Conservation (phyloP, 2,797 vertebrate species). For the Euphonia xanthogaster region DNA sequence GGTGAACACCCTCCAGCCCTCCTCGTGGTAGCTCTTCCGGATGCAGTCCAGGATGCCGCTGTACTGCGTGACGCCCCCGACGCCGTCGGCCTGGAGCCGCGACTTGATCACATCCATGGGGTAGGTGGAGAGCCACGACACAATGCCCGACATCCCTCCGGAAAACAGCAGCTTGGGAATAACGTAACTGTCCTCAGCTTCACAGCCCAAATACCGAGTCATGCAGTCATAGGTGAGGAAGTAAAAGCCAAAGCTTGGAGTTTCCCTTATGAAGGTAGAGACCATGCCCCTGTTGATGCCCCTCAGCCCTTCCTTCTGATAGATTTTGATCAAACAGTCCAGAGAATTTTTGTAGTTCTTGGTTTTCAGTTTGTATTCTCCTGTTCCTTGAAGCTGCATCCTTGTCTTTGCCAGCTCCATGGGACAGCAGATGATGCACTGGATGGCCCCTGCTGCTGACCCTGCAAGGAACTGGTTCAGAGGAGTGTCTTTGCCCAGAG, state of each 20-base stretch:
- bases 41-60: conserved; percentile 88
- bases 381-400: conserved; percentile 95
- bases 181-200: conserved; percentile 85
- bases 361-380: conserved; percentile 83
- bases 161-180: conserved; percentile 94
- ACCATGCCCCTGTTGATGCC: conserved; percentile 94
- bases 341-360: conserved; percentile 93
- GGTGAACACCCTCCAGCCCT: conserved; percentile 92
- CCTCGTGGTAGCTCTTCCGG: conserved; percentile 85
- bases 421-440: conserved; percentile 94
- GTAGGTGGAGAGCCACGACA: conserved; percentile 96
- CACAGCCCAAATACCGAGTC: conserved; percentile 87
- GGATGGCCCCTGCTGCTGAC: conserved; percentile 89
- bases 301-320: conserved; percentile 85
- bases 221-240: conserved; percentile 91
- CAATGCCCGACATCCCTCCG: conserved; percentile 90
- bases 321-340: conserved; percentile 92
- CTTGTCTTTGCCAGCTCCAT: conserved; percentile 98
- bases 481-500: conserved; percentile 87
- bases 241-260: conserved; percentile 94
- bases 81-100: conserved; percentile 91
- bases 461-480: conserved; percentile 93
- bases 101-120: conserved; percentile 96
- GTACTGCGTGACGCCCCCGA: conserved; percentile 85
- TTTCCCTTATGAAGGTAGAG: conserved; percentile 90